Base-by-base conservation (phyloP, 2,113 vertebrate genomes). In the Platanista minor region DNA sequence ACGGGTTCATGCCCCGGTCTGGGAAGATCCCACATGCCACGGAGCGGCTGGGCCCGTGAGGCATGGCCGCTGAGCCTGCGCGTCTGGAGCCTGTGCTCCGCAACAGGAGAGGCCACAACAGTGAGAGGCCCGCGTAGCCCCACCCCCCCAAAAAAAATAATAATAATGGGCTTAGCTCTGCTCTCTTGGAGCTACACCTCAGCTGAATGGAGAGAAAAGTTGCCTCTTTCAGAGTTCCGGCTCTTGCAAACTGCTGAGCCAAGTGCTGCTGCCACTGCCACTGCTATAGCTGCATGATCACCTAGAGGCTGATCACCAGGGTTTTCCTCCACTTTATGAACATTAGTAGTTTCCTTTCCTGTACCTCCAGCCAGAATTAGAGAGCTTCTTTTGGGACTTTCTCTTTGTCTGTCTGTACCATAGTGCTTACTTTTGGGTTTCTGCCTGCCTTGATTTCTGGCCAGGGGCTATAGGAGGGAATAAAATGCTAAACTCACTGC, bases 391-490 rank as follows among this genome's bases (percentile, higher is more conserved):
- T 21, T 33, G 23, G 57, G 21, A 57, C 43, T 80, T 94, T 86
- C 14, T 94, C 71, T 95, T 94, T 90, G 11, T 94, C 78, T 95
- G 8, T 78, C 15, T 78, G 15, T 9, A 49, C 9, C 25, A 39
- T 15, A 87, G 21, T 61, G 9, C 9, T 95, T n/a, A 85, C 75
- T 86, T 93, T 75, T 52, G 27, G 31, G 12, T 57, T 75, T 87
- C 71, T 93, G 71, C 36, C 2, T 96, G 31, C 36, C 29, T 95
- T 88, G 43, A 81, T 95, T 93, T 93, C 20, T 93, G 43, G 81
- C 57, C 67, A 94, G 57, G 21, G 9, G 29, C 89, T 67, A 61
- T 20, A 57, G 36, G 31, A 64, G 33, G 17, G 49, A 5, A 13
- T 82, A 82, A 83, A 77, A 36, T 62, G 43, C 46, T 81, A 87